Evolutionary conservation across 2,888 invertebrate species (phyloP), one percentile per base, ranked within the genome.

Genomic region (Sarcophaga carnaria): DNA sequence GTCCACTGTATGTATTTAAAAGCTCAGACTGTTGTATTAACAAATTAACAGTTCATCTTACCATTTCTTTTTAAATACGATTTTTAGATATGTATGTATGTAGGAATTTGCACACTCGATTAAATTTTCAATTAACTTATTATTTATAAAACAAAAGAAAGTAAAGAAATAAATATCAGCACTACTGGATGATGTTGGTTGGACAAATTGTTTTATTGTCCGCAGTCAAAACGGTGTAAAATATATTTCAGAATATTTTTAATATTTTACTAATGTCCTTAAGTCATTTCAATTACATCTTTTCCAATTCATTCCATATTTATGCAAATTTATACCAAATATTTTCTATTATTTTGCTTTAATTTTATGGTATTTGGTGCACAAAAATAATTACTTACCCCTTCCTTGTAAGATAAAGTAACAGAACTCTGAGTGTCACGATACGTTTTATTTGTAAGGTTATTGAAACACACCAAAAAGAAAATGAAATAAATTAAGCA

Each of bases 221-320:
- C 54, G 14, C 54, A 54, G 2, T 54, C 54, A 54, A 54, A 54
- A 54, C 17, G 17, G 17, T 14, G 54, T 54, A 4, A 17, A 49
- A 14, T 54, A 14, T 5, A 54, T 54, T 54, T 54, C 17, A 4
- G 17, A 54, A 54, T 3, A 14, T 54, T 67, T 54, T 10, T 54
- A 67, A 67, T 62, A 27, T 67, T 67, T 70, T 75, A 14, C 62
- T 20, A 76, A 75, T 64, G 66, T 85, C 37, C 71, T 71, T 59
- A 80, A 80, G 76, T 76, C 79, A 80, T 80, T 85, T 80, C 76
- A 85, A 76, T 85, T 85, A 80, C 79, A 76, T 80, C 66, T 84
- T 80, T 76, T 84, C 47, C 70, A 80, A 75, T 80, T 84, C 80
- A 84, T 80, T 80, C 64, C 66, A 80, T 85, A 80, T 80, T 77